Evolutionary conservation across 2,113 vertebrate species (phyloP), one percentile per base, ranked within the genome.

Genomic region (Rhinoptilus africanus): DNA sequence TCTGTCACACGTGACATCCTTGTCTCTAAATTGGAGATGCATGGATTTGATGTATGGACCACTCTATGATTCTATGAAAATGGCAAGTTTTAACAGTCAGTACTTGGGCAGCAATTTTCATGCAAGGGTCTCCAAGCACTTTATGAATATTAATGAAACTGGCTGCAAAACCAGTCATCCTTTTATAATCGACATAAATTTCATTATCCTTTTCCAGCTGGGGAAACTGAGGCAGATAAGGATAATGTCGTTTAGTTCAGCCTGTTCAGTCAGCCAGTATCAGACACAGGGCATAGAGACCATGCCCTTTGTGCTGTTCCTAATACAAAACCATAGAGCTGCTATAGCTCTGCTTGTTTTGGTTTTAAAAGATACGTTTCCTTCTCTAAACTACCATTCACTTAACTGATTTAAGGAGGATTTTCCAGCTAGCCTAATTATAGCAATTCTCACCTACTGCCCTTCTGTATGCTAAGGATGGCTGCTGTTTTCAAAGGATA

Each of bases 81-180:
- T 63, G 93, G 64, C 86, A 95, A 81, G 71, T 95, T 91, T 91
- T 96, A 95, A 48, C 91, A 67, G 79, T 34, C 50, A 26, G 59
- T 62, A 77, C 30, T 85, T 45, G 63, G 92, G 73, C 54, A 92
- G 60, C 16, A 13, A 91, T 97, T 96, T 73, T 76, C 27, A 10
- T 81, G 69, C 56, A 68, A 93, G 66, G 57, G 67, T 92, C 90
- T 95, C 79, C 41, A 66, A 28, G 22, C 37, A 24, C 51, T 89
- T 83, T 64, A 37, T 88, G 95, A 94, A 88, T 97, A 73, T 92
- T 85, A 90, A 96, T 92, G 62, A 95, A 97, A 53, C 39, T 54
- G 94, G 39, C 39, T 88, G 56, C 89, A 75, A 81, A 95, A 50
- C 41, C 20, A 51, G 6, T 57, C 34, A 48, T 72, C 26, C n/a